Base-by-base conservation (phyloP, 2,113 vertebrate species). In the Cyprinodon brontotheroides region DNA sequence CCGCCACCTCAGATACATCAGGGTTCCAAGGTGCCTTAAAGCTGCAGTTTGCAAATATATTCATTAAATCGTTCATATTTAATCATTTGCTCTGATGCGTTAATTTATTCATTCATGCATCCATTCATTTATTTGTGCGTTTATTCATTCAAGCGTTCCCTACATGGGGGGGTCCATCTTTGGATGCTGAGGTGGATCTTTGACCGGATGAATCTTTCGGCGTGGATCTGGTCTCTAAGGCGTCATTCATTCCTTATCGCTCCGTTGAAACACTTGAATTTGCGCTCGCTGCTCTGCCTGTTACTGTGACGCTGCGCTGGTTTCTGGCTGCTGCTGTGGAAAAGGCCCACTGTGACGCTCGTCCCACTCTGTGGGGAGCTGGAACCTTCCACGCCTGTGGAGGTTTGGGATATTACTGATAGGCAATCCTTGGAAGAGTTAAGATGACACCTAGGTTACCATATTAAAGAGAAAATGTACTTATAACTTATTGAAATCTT, bases 21-120 rank as follows among this genome's bases (percentile, higher is more conserved):
- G 92, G 89, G 87, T 92, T 88, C 85, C 72, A 81, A 75, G 92
- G 88, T 94, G 93, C 93, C 93, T 94, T 94, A 92, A 61, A 72
- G 13, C 78, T 84, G 50, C 69, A 37, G 65, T 80, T 81, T 68
- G 71, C 41, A n/a, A 22, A 11, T 61, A 74, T 80, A 64, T 72
- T 71, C 45, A 12, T 70, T 79, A 57, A 57, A 57, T 20, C 17
- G 4, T n/a, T 15, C 50, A 57, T 20, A 50, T 50, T 5, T 15
- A n/a, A 3, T 57, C 20, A 57, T 9, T 57, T 8, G 29, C 29
- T 29, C 29, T 29, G 29, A 29, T 29, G 29, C 29, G 1, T 29
- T 29, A 29, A 29, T 29, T 29, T 29, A 29, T 29, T 29, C 29
- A 29, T 29, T 29, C 29, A 29, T 29, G 29, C 29, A 29, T 29